Conservation (phyloP, 2,888 invertebrate genomes). For the Caenorhabditis japonica region DNA sequence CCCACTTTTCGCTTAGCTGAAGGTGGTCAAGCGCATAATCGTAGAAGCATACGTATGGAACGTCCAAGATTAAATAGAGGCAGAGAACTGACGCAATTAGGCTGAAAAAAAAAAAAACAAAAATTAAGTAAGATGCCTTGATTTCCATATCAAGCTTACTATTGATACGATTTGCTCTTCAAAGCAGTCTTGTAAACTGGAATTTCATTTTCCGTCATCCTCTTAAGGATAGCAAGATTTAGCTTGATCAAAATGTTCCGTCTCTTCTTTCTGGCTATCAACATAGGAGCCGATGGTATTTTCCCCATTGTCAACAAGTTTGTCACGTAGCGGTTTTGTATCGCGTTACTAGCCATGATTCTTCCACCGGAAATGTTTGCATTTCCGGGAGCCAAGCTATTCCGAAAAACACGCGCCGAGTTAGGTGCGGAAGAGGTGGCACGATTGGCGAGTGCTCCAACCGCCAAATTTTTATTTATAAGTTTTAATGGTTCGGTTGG, state of each 20-base stretch:
- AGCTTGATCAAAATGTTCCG: constrained; percentile 5
- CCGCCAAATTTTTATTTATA: background rate
- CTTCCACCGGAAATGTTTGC: constrained; percentile 25
- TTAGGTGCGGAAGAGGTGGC: constrained; percentile 21
- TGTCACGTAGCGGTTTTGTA: constrained; percentile 2
- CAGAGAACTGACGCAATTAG: constrained; percentile 79
- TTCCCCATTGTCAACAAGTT: constrained; percentile 50
- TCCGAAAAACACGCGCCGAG: constrained; percentile 22
- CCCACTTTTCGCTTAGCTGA: constrained; percentile 66
- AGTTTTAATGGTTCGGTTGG: background rate
- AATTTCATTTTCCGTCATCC: background rate
- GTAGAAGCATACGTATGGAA: constrained; percentile 89
- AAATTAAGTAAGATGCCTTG: no score
- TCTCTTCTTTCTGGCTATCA: constrained; percentile 38
- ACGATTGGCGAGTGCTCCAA: constrained; percentile 13
- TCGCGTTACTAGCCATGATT: constrained; percentile 43
- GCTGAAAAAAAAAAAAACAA: constrained; percentile 17
- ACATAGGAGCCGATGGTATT: constrained; percentile 60
- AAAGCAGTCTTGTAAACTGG: background rate
- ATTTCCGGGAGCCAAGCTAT: constrained; percentile 28
- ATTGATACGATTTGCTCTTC: background rate
- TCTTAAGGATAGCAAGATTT: background rate
- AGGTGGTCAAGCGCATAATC: constrained; percentile 84
- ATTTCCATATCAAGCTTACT: background rate
- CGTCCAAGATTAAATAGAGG: constrained; percentile 90